These are phyloP conservation scores for Misgurnus anguillicaudatus DNA, from an alignment of 2,113 vertebrate genomes.

Conservation along the genomic window DNA sequence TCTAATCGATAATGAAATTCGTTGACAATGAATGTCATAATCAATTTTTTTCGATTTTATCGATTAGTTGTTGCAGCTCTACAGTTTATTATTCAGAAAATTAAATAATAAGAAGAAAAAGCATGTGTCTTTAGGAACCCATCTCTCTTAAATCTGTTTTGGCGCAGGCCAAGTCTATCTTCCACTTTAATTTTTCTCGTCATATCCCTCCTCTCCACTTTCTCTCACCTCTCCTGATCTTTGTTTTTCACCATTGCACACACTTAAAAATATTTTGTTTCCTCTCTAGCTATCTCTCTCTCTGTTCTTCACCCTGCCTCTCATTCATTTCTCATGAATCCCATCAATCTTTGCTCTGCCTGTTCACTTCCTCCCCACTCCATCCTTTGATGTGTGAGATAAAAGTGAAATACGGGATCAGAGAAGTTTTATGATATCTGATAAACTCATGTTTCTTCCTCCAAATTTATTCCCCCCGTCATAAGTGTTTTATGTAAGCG, in stretches of 20 bases:
- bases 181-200: background rate
- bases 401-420: conserved; percentile 19
- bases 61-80: too few species aligned
- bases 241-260: background rate
- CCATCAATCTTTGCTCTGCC: conserved; percentile 8
- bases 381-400: background rate
- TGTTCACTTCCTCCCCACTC: conserved; percentile 10
- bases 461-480: conserved; percentile 9
- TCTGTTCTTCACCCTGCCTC: background rate
- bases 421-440: conserved; percentile 39
- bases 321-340: conserved; percentile 8
- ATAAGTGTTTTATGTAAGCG: conserved; percentile 49
- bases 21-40: too few species aligned
- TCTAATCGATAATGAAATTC: too few species aligned
- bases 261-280: background rate
- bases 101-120: too few species aligned
- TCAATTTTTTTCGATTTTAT: too few species aligned
- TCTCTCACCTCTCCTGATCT: background rate
- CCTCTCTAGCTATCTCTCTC: background rate
- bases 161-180: background rate
- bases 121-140: too few species aligned
- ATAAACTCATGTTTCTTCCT: conserved; percentile 21
- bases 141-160: background rate
- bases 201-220: background rate
- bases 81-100: too few species aligned